Percentiles rank a stretch among this genome's conserved stretches.
Conservation (phyloP, 2,797 vertebrate genomes). For the Myripristis jacobus region DNA sequence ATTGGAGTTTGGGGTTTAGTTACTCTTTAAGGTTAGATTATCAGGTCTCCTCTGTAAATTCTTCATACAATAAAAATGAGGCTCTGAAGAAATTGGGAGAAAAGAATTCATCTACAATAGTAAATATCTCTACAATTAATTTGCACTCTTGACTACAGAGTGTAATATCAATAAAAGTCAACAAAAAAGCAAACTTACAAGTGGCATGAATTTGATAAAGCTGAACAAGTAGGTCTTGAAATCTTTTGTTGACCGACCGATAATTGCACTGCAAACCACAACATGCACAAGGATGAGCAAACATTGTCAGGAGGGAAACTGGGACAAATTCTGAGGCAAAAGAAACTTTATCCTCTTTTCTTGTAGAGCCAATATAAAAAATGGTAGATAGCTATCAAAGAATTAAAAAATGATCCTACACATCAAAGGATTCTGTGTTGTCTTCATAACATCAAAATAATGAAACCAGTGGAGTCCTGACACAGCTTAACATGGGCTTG, state of each 20-base stretch:
- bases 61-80: slow-evolving; percentile 1
- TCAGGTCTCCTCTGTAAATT: slow-evolving; percentile 65
- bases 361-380: slow-evolving; percentile 3
- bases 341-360: background rate
- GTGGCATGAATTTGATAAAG: slow-evolving; percentile 96
- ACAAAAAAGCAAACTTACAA: slow-evolving; percentile 88
- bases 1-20: no score
- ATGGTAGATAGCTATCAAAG: background rate
- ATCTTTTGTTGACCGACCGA: slow-evolving; percentile 94
- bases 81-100: background rate
- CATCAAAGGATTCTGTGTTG: background rate
- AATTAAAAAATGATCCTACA: background rate
- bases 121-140: slow-evolving; percentile 1
- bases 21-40: background rate
- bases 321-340: background rate
- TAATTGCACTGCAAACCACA: slow-evolving; percentile 96
- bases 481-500: slow-evolving; percentile 2
- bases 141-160: slow-evolving; percentile 13
- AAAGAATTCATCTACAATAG: background rate
- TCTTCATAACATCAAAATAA: background rate
- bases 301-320: slow-evolving; percentile 33
- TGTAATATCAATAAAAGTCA: slow-evolving; percentile 1
- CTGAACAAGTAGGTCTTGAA: slow-evolving; percentile 97
- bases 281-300: slow-evolving; percentile 81
- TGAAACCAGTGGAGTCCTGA: slow-evolving; percentile 34